Evolutionary conservation across 2,113 vertebrate genomes (phyloP).

Genomic region (Ciconia maguari): DNA sequence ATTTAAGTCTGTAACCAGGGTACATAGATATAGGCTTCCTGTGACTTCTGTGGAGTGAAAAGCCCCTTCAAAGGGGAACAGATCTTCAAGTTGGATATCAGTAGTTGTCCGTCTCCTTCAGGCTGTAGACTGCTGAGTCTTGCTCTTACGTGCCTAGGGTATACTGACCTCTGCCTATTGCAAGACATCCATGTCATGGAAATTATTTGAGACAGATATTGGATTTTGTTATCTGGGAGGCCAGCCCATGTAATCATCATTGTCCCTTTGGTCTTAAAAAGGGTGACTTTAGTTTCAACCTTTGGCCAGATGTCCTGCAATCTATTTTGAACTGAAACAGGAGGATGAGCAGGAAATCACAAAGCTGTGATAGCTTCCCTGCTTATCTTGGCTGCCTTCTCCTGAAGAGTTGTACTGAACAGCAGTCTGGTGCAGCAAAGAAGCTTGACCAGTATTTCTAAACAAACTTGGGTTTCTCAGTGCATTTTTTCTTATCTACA

Average conservation of each 20-base stretch:
- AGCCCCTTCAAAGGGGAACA: not conserved
- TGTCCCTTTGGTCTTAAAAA: not conserved
- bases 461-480: not conserved
- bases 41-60: not conserved
- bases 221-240: not conserved
- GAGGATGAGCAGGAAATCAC: not conserved
- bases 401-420: not conserved
- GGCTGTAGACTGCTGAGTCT: not conserved
- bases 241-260: not conserved
- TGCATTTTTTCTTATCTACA: not conserved
- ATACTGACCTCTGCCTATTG: not conserved
- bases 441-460: not conserved
- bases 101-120: not conserved
- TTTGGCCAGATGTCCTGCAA: not conserved
- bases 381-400: slow-evolving; percentile 27
- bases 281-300: not conserved
- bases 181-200: not conserved
- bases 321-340: slow-evolving; percentile 13
- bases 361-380: not conserved
- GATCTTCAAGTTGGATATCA: not conserved
- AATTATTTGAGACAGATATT: not conserved
- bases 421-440: not conserved
- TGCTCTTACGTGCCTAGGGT: not conserved
- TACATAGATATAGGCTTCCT: not conserved
- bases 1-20: not conserved